phyloP scores from a whole-genome alignment of 2,888 invertebrate genomes.

The Volucella zonaria region DNA sequence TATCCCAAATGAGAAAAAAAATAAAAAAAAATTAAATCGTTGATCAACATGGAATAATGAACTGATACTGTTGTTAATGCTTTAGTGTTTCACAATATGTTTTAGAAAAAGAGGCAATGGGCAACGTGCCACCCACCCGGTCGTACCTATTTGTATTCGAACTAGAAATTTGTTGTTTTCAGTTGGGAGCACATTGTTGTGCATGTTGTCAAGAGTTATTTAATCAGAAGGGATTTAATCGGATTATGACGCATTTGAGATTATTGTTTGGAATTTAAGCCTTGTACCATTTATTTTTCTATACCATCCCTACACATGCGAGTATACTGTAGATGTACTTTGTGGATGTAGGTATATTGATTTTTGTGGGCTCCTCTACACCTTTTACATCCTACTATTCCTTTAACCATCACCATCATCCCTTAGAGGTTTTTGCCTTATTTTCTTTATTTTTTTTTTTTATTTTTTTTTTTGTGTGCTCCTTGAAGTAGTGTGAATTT shows the following conservation, averaged over 20 bases:
- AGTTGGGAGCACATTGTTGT: conserved; percentile 69
- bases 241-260: conserved; percentile 73
- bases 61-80: conserved; percentile 73
- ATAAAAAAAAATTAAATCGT: conserved; percentile 58
- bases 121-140: too few species aligned
- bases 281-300: conserved; percentile 68
- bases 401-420: conserved; percentile 13
- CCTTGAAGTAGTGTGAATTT: conserved; percentile 33
- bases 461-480: neutral
- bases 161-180: conserved; percentile 68
- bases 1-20: neutral
- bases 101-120: too few species aligned
- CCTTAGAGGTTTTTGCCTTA: neutral
- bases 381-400: conserved; percentile 23
- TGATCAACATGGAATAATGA: conserved; percentile 73
- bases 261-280: conserved; percentile 71
- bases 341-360: conserved; percentile 47
- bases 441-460: too few species aligned
- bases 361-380: conserved; percentile 46
- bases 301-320: conserved; percentile 32
- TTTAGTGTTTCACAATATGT: conserved; percentile 25
- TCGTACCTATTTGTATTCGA: conserved; percentile 11
- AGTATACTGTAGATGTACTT: neutral
- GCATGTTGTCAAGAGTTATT: conserved; percentile 73
- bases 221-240: conserved; percentile 72